Percentiles rank a stretch among this genome's conserved stretches.
These are phyloP conservation scores for Trachemys scripta DNA, from an alignment of 2,113 vertebrate species.

Conservation along the genomic window DNA sequence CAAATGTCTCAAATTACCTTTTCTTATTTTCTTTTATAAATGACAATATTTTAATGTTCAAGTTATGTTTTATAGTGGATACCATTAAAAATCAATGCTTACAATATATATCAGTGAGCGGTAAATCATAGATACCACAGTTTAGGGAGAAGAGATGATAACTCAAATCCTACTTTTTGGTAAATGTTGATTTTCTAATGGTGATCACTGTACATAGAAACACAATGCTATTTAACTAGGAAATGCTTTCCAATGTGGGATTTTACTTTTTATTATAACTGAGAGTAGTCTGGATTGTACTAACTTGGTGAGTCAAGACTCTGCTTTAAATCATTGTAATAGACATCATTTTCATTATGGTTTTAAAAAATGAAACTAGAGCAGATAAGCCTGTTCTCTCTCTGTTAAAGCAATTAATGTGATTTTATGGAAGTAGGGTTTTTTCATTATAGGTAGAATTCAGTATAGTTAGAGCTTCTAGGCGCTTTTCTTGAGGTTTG, in stretches of 20 bases:
- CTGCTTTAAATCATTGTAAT: background rate
- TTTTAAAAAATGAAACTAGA: background rate
- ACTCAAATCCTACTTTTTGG: background rate
- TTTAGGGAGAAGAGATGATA: background rate
- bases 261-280: background rate
- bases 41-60: background rate
- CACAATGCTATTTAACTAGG: background rate
- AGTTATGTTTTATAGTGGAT: background rate
- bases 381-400: background rate
- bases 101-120: background rate
- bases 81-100: background rate
- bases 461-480: background rate
- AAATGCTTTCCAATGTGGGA: background rate
- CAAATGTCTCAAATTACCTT: background rate
- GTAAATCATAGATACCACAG: accelerated
- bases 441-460: background rate
- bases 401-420: background rate
- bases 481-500: background rate
- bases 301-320: background rate
- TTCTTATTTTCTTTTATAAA: background rate
- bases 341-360: background rate
- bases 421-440: background rate
- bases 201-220: background rate
- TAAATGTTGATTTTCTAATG: background rate
- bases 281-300: background rate